Conservation (phyloP, 2,113 vertebrate genomes). For the Nothoprocta pentlandii region DNA sequence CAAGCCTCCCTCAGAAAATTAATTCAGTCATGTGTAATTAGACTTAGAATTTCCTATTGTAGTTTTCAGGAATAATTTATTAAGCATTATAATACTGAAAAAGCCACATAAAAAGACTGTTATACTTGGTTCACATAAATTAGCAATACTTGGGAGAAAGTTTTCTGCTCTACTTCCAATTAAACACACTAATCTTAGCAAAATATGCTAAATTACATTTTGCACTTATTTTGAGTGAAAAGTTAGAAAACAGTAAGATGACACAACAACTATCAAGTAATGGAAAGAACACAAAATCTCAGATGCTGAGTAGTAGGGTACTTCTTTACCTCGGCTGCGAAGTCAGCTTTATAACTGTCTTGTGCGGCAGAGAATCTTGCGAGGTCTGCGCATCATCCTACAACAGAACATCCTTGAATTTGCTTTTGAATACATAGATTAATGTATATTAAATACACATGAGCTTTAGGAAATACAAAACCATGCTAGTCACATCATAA, state of each 20-base stretch:
- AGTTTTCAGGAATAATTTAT: not conserved
- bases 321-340: slow-evolving; percentile 82
- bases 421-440: not conserved
- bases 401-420: slow-evolving; percentile 55
- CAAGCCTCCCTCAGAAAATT: not conserved
- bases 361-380: slow-evolving; percentile 87
- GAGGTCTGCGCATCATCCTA: slow-evolving; percentile 87
- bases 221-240: not conserved
- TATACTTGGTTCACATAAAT: not conserved
- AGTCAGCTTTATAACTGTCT: slow-evolving; percentile 80
- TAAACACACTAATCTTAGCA: not conserved
- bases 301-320: not conserved
- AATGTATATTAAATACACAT: accelerated
- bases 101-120: not conserved
- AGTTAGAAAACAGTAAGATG: not conserved
- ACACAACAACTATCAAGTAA: not conserved
- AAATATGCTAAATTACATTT: not conserved
- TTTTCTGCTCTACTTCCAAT: not conserved
- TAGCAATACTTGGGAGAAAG: not conserved
- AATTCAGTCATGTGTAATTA: not conserved
- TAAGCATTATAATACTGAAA: not conserved
- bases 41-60: not conserved
- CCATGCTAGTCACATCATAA: not conserved
- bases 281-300: not conserved
- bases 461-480: not conserved